These are phyloP conservation scores for Drosophila pruinosa DNA, from an alignment of 1,140 invertebrate species.

Conservation along the genomic window DNA sequence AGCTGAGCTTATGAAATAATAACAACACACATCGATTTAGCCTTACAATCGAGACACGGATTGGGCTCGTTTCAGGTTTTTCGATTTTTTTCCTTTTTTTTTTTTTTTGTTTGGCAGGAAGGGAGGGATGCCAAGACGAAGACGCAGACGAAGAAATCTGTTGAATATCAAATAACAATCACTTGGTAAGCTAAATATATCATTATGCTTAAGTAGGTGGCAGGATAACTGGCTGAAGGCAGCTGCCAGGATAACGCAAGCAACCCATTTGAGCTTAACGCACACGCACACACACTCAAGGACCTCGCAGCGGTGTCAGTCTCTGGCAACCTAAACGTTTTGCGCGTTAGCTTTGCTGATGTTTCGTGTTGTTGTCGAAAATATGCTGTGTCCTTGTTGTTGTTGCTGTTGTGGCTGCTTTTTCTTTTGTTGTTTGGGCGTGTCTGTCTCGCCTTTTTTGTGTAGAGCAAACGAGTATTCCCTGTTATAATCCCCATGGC, in stretches of 20 bases:
- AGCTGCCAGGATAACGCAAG: conserved; percentile 42
- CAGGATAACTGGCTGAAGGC: conserved; percentile 34
- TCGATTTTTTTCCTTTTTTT: not conserved
- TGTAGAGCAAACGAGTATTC: conserved; percentile 40
- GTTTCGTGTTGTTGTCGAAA: conserved; percentile 29
- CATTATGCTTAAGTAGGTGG: conserved; percentile 79
- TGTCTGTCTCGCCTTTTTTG: conserved; percentile 63
- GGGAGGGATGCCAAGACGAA: not conserved
- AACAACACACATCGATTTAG: conserved; percentile 64
- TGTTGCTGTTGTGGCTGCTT: conserved; percentile 25
- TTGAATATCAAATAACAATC: conserved; percentile 82
- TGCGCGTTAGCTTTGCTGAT: conserved; percentile 50
- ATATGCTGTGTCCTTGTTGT: conserved; percentile 21
- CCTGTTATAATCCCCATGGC: conserved; percentile 67
- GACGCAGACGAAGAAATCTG: conserved; percentile 59
- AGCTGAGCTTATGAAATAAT: conserved; percentile 61
- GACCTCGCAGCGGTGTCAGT: not conserved
- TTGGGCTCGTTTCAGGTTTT: not conserved
- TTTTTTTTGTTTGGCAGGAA: too few relatives aligned
- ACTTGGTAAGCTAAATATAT: conserved; percentile 81
- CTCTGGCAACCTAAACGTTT: conserved; percentile 35
- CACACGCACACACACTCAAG: conserved; percentile 33
- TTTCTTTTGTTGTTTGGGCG: conserved; percentile 57
- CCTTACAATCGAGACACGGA: conserved; percentile 26
- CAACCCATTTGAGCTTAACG: conserved; percentile 49